A percentile compares a stretch with the other conserved stretches of the same genome.
These are phyloP conservation scores for Sinonovacula constricta DNA, from an alignment of 1,140 invertebrate species.

Conservation along the genomic window DNA sequence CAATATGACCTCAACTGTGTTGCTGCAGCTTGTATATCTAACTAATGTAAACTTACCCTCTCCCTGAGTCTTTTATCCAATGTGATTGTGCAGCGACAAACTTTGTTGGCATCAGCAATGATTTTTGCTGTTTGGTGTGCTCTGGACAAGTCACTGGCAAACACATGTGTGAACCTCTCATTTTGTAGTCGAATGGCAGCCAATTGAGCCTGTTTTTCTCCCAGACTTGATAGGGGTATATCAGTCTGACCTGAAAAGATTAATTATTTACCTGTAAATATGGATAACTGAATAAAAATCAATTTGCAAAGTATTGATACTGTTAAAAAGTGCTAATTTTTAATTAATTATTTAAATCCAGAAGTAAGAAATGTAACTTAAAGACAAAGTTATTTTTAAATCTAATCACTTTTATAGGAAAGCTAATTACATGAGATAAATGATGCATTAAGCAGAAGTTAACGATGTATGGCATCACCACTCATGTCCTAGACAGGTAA, in stretches of 20 bases:
- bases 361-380: too few species aligned
- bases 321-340: too few species aligned
- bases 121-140: constrained; percentile 72
- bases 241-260: constrained; percentile 73
- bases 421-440: too few species aligned
- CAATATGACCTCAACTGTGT: too few species aligned
- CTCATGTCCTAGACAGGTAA: too few species aligned
- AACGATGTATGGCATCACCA: too few species aligned
- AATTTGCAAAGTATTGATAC: too few species aligned
- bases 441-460: too few species aligned
- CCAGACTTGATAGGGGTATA: constrained; percentile 72
- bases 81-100: constrained; percentile 50
- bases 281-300: not conserved
- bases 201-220: constrained; percentile 71
- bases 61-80: constrained; percentile 73
- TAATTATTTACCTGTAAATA: not conserved
- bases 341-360: too few species aligned
- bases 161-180: constrained; percentile 75
- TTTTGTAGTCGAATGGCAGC: constrained; percentile 71
- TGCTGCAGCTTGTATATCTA: too few species aligned
- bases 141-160: constrained; percentile 75
- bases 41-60: constrained; percentile 68
- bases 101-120: constrained; percentile 65
- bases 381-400: too few species aligned
- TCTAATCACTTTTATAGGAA: too few species aligned